A percentile compares a stretch with the other conserved stretches of the same genome.
Conservation (phyloP, 2,113 vertebrate genomes). For the Ceyx melanurus region DNA sequence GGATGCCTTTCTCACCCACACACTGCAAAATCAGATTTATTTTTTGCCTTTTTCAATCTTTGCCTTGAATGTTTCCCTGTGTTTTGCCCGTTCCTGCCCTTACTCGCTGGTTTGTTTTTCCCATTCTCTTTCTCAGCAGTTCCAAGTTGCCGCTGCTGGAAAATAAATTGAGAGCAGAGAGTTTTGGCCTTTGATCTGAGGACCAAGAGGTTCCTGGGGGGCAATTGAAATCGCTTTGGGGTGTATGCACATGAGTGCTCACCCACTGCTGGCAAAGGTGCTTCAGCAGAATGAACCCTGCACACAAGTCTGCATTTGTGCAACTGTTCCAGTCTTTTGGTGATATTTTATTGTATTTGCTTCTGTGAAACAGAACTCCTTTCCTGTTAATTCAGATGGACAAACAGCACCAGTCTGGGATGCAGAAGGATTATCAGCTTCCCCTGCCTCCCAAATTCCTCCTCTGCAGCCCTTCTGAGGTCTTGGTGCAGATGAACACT, state of each 20-base stretch:
- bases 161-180: not conserved
- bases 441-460: not conserved
- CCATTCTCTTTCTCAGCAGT: not conserved
- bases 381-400: not conserved
- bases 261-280: fast-evolving
- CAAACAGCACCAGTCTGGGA: not conserved
- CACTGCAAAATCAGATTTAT: not conserved
- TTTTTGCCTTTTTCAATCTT: not conserved
- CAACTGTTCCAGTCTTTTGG: not conserved
- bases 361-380: not conserved
- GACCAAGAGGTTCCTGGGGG: fast-evolving
- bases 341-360: not conserved
- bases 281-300: not conserved
- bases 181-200: not conserved
- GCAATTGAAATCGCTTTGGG: not conserved
- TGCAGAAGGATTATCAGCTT: fast-evolving
- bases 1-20: not conserved
- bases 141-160: not conserved
- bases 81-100: fast-evolving
- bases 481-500: not conserved
- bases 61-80: not conserved
- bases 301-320: fast-evolving
- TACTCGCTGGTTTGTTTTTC: not conserved
- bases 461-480: not conserved
- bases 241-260: not conserved